Percentiles rank a stretch among this genome's conserved stretches.
phyloP scores from a whole-genome alignment of 2,797 vertebrate species.

The Babyrousa celebensis region DNA sequence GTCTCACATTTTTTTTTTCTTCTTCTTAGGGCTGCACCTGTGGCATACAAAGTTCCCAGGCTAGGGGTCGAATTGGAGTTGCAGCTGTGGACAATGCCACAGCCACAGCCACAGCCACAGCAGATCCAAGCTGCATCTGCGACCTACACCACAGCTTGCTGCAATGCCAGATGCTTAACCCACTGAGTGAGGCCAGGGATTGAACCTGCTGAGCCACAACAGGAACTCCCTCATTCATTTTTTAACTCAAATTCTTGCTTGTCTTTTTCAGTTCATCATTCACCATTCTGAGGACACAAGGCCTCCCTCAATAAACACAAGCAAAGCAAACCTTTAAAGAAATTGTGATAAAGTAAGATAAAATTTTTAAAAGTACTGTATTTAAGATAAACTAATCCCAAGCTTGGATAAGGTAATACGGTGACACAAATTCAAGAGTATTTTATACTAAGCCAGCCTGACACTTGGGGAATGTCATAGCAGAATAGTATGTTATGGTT shows the following conservation, averaged over 20 bases:
- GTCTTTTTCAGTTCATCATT: conserved; percentile 18
- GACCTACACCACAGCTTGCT: too few species aligned
- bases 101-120: too few species aligned
- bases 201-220: too few species aligned
- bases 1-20: conserved; percentile 3
- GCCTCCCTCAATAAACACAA: not conserved
- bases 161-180: too few species aligned
- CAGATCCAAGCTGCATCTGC: too few species aligned
- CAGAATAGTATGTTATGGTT: not conserved
- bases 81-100: too few species aligned
- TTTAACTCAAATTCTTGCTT: conserved; percentile 41
- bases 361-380: conserved; percentile 29
- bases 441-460: conserved; percentile 27
- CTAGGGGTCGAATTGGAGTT: too few species aligned
- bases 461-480: not conserved
- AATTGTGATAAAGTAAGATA: conserved; percentile 14
- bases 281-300: not conserved
- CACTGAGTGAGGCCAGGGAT: too few species aligned
- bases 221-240: not conserved
- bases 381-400: conserved; percentile 5
- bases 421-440: not conserved
- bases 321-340: not conserved
- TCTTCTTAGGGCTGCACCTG: too few species aligned
- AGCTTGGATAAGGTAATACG: not conserved
- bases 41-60: too few species aligned